Conservation (phyloP, 2,888 invertebrate species). For the Seladonia tumulorum region DNA sequence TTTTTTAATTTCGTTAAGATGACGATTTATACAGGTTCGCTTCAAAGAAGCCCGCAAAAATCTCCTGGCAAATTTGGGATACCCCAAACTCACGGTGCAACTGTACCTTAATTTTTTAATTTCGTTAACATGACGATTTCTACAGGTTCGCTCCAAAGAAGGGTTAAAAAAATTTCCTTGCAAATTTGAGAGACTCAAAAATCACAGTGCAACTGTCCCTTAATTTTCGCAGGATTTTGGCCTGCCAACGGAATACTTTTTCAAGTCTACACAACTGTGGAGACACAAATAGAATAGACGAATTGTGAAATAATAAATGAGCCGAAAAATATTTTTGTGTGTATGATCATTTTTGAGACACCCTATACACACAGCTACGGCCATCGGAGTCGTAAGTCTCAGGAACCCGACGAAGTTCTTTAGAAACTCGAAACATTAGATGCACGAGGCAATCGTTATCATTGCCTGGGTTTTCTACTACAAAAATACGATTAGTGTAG, state of each 20-base stretch:
- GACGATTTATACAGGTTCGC: slow-evolving; percentile 13
- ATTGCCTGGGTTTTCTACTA: neutral
- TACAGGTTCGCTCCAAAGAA: slow-evolving; percentile 3
- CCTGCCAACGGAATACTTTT: too few relatives aligned
- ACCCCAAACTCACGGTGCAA: neutral
- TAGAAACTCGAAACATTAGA: neutral
- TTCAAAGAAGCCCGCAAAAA: slow-evolving; percentile 1
- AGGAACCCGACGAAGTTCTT: neutral
- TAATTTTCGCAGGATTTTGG: too few relatives aligned
- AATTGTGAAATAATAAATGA: neutral
- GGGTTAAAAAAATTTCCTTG: neutral
- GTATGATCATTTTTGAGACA: neutral
- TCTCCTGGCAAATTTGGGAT: neutral
- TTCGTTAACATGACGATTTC: slow-evolving; percentile 31
- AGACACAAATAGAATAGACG: neutral
- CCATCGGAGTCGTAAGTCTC: neutral
- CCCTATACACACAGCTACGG: neutral
- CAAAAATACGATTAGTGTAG: neutral
- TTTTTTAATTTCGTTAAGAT: slow-evolving; percentile 24
- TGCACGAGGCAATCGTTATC: neutral
- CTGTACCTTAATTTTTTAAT: too few relatives aligned
- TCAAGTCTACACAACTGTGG: too few relatives aligned
- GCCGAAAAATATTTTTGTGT: neutral
- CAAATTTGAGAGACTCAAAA: too few relatives aligned
- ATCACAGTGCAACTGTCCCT: too few relatives aligned